These are phyloP conservation scores for Spondyliosoma cantharus DNA, from an alignment of 2,797 vertebrate genomes.

Conservation along the genomic window DNA sequence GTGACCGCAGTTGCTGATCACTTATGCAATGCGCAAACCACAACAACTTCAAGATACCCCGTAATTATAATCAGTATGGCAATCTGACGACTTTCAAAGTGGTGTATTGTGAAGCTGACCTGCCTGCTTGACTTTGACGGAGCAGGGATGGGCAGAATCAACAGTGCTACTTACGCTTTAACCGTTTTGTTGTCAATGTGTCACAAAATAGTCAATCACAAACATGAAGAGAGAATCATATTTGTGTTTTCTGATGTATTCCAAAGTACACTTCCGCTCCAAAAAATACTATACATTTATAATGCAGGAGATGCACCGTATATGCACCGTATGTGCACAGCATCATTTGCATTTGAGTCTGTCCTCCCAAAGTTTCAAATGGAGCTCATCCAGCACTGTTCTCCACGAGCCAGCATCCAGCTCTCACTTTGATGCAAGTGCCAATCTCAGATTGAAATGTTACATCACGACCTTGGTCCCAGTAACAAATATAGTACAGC, in stretches of 20 bases:
- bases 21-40: too few species aligned
- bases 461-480: slow-evolving; percentile 3
- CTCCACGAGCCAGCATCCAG: neutral
- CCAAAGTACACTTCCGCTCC: neutral
- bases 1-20: too few species aligned
- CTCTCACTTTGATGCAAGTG: slow-evolving; percentile 24
- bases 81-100: too few species aligned
- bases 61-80: too few species aligned
- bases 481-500: neutral
- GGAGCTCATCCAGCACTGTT: neutral
- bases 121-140: neutral
- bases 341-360: slow-evolving; percentile 10
- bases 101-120: too few species aligned
- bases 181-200: neutral
- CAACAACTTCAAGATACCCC: too few species aligned
- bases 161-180: neutral
- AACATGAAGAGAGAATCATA: neutral
- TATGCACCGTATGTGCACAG: neutral
- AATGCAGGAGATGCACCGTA: neutral
- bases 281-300: neutral
- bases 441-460: slow-evolving; percentile 24
- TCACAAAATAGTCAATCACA: neutral
- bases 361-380: slow-evolving; percentile 6
- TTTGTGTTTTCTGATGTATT: neutral
- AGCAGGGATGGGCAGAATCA: neutral